Evolutionary conservation across 2,888 invertebrate genomes (phyloP).

Genomic region (Epicampocera succincta): DNA sequence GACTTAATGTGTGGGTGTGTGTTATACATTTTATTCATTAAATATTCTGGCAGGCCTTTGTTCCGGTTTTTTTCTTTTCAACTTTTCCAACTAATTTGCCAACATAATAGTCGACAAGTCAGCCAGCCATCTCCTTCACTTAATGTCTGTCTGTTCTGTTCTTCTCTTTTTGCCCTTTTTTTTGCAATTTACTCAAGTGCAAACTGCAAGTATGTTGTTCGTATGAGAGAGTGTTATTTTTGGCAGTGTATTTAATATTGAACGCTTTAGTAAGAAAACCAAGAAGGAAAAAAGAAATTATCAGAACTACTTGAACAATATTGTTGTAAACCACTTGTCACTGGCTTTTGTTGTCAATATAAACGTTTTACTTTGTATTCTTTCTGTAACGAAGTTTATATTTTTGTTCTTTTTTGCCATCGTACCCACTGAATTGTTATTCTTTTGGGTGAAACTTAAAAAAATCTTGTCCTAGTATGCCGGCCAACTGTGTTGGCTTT

Average conservation of each 20-base stretch:
- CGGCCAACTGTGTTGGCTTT: background rate
- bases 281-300: slow-evolving; percentile 12
- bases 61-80: slow-evolving; percentile 1
- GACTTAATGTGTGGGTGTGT: background rate
- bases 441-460: background rate
- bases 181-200: slow-evolving; percentile 43
- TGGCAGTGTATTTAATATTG: slow-evolving; percentile 54
- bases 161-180: slow-evolving; percentile 12
- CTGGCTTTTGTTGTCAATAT: slow-evolving; percentile 70
- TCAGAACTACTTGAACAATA: slow-evolving; percentile 55
- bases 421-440: slow-evolving; percentile 33
- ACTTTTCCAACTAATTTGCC: slow-evolving; percentile 51
- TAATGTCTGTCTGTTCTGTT: slow-evolving; percentile 23
- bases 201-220: slow-evolving; percentile 24
- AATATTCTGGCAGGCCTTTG: slow-evolving; percentile 40
- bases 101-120: slow-evolving; percentile 45
- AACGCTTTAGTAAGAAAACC: slow-evolving; percentile 40
- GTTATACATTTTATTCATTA: slow-evolving; percentile 25
- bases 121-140: slow-evolving; percentile 14
- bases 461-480: background rate
- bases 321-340: slow-evolving; percentile 70
- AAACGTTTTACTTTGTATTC: slow-evolving; percentile 67
- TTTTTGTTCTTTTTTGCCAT: slow-evolving; percentile 4
- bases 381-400: slow-evolving; percentile 40
- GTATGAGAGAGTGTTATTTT: slow-evolving; percentile 45